Evolutionary conservation across 2,113 vertebrate genomes (phyloP), one percentile per base, ranked within the genome.

Genomic region (Romanogobio albipinnatus): DNA sequence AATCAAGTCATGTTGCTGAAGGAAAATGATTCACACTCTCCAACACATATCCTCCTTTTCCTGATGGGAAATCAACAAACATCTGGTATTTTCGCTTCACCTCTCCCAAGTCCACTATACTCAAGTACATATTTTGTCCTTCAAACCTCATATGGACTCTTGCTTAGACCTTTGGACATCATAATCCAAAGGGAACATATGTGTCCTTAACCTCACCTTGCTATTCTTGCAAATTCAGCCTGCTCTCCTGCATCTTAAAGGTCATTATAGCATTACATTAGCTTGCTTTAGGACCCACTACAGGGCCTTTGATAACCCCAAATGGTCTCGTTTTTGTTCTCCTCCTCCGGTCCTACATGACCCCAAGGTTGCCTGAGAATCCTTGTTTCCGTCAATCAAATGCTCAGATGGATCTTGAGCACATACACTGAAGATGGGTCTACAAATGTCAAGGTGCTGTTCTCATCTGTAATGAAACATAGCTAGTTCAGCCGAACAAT

Each of bases 181-280:
- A 10, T 64, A 58, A 58, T 62, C 61, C 64, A 3, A 29, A 74
- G 51, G 75, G 78, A 71, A 22, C 66, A 70, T 39, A 56, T 56
- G 24, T 66, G 78, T 11, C 71, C 87, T 71, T 71, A 84, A 82
- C 79, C 56, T 84, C 58, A 82, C 87, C 86, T 86, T 79, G 73
- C 62, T 78, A 53, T 73, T 62, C 8, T n/a, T 84, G 51, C 76
- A 68, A 36, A 24, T 81, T 68, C 66, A 82, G 56, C 24, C 47
- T n/a, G 84, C 58, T 22, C 68, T 81, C 3, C 17, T 78, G 85
- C 45, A 51, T 86, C 53, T 82, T 64, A 86, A 86, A 83, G 82
- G 78, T 86, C 82, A 82, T 83, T 83, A 80, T 4, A 39, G 75
- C 15, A 45, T 86, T 86, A 68, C 49, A 51, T 82, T 86, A 51